Evolutionary conservation across 2,113 vertebrate species (phyloP).

Genomic region (Raja brachyura): DNA sequence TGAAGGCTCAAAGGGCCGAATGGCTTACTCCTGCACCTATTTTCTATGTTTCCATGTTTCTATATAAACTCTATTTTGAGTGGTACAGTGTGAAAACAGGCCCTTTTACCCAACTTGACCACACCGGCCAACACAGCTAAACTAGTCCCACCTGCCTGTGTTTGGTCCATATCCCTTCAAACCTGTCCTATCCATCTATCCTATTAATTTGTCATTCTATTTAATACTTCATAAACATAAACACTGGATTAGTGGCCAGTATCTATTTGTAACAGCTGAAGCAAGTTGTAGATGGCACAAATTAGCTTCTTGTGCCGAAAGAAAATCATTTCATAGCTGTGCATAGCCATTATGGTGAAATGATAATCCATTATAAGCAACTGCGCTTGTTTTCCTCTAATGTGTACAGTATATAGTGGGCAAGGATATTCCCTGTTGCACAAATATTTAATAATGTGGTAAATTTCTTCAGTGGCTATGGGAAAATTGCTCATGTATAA

Average conservation of each 20-base stretch:
- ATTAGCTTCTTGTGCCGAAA: neutral
- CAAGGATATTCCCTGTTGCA: neutral
- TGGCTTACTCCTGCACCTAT: too few species aligned
- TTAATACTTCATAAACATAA: neutral
- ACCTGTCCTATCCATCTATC: too few species aligned
- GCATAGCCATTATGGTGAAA: neutral
- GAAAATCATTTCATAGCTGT: neutral
- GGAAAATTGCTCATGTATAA: neutral
- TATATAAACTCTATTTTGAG: too few species aligned
- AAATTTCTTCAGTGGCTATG: neutral
- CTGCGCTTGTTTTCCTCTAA: neutral
- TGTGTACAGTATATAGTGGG: neutral
- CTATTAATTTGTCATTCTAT: neutral
- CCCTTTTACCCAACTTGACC: too few species aligned
- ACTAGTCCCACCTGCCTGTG: too few species aligned
- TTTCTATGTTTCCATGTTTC: too few species aligned
- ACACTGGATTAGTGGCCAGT: neutral
- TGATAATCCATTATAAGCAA: constrained; percentile 1
- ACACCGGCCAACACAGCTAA: too few species aligned
- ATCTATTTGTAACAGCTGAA: neutral
- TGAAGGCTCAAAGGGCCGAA: too few species aligned
- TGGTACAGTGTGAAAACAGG: too few species aligned
- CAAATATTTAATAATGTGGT: constrained; percentile 23
- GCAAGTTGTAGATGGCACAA: neutral
- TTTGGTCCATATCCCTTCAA: too few species aligned